Base-by-base conservation (phyloP, 2,113 vertebrate genomes). In the Penelope pileata region DNA sequence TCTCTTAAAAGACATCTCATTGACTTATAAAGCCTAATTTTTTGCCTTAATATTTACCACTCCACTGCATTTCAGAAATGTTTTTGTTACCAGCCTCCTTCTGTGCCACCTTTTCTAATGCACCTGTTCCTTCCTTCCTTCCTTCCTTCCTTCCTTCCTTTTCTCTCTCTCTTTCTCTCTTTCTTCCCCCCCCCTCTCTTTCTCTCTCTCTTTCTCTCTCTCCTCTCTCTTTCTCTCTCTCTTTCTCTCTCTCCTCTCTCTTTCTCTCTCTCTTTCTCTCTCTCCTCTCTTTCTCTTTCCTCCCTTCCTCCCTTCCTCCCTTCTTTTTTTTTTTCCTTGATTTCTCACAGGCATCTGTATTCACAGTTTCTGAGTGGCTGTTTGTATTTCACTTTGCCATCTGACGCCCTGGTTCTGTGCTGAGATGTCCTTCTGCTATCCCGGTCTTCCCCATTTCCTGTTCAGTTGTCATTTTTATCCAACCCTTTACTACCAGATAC, bases 401-500 rank as follows among this genome's bases (percentile, higher is more conserved):
- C 73, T 88, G 91, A 97, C 81, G 90, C 84, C 75, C 74, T 59
- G 12, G 50, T 85, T 81, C 75, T 94, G 89, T 81, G 34, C 78
- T 68, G 67, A 70, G 87, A 50, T 62, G 58, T 83, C 85, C 86
- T 83, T 95, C 91, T 84, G 21, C 45, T 94, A 67, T 72, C 59
- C 30, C 72, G 67, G 63, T 47, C 75, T 96, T 95, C 32, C 79
- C 60, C 77, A 79, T 85, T 94, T 96, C 91, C 94, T 91, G 70
- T 88, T 97, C 94, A 93, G 95, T 96, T 96, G 94, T 97, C 94
- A 75, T 94, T 94, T 96, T 96, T 85, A 88, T 93, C 83, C 80
- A 54, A 80, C 80, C 27, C 72, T 91, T 74, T 69, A 8, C 42
- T 91, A 43, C 47, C 66, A 89, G 74, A 74, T 32, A 97, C 93